These are phyloP conservation scores for Ornithoptera priamus DNA, from an alignment of 2,888 invertebrate species.

Conservation along the genomic window DNA sequence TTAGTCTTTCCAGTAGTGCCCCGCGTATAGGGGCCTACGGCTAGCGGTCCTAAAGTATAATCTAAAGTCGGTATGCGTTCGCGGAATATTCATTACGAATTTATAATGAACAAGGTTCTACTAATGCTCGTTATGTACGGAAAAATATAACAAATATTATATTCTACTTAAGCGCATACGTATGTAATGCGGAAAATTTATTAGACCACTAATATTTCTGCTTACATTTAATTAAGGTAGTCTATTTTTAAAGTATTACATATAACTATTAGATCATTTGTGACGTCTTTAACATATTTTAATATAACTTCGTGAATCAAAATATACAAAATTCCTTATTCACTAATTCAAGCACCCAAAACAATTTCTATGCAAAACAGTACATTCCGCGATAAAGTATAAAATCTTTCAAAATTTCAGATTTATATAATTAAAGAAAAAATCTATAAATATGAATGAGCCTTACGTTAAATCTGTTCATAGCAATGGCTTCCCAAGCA, in stretches of 20 bases:
- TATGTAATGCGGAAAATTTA: slow-evolving; percentile 25
- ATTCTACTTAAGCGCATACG: slow-evolving; percentile 19
- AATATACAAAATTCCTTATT: too few species aligned
- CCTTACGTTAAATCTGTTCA: not conserved
- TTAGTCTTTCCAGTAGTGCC: too few species aligned
- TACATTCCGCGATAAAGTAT: too few species aligned
- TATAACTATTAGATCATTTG: not conserved
- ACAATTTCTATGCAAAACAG: too few species aligned
- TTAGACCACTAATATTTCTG: not conserved
- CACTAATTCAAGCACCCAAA: too few species aligned
- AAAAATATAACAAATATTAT: slow-evolving; percentile 24
- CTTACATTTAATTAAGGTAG: not conserved
- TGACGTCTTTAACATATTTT: not conserved
- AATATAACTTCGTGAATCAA: too few species aligned
- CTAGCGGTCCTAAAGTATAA: not conserved
- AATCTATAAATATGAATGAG: not conserved
- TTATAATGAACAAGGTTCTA: slow-evolving; percentile 10
- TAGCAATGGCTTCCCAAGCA: not conserved
- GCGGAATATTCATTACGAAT: slow-evolving; percentile 16
- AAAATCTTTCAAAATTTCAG: too few species aligned
- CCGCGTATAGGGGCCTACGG: too few species aligned
- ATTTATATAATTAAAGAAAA: not conserved
- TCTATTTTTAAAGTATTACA: slow-evolving; percentile 13
- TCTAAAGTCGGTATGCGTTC: slow-evolving; percentile 21
- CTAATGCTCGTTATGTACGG: slow-evolving; percentile 4